These are phyloP conservation scores for Mesodorylaimus sp. DNA, from an alignment of 2,888 invertebrate species.

Conservation along the genomic window DNA sequence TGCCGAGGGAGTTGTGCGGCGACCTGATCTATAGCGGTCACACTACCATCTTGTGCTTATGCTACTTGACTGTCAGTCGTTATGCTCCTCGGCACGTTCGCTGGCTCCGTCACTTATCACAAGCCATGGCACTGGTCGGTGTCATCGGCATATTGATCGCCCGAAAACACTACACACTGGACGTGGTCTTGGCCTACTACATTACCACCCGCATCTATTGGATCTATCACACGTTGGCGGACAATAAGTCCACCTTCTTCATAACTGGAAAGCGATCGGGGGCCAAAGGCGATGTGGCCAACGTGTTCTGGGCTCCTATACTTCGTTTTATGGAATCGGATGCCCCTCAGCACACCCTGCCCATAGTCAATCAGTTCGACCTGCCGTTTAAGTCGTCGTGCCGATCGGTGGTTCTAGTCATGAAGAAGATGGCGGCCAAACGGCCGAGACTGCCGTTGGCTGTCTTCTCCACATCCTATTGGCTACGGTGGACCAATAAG, in stretches of 20 bases:
- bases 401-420: too few species aligned
- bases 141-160: conserved; percentile 61
- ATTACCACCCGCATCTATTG: conserved; percentile 73
- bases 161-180: conserved; percentile 74
- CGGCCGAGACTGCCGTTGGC: too few species aligned
- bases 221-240: conserved; percentile 60
- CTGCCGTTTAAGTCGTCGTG: too few species aligned
- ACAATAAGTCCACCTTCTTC: too few species aligned
- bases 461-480: too few species aligned
- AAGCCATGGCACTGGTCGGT: conserved; percentile 34
- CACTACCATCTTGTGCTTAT: conserved; percentile 13
- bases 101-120: not conserved
- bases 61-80: not conserved
- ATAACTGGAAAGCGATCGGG: not conserved
- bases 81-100: conserved; percentile 1
- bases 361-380: too few species aligned
- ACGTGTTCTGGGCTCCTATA: not conserved
- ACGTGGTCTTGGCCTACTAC: conserved; percentile 73
- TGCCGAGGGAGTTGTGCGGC: conserved; percentile 22
- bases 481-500: too few species aligned
- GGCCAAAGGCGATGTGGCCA: not conserved
- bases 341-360: too few species aligned
- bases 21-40: conserved; percentile 27
- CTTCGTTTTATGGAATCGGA: not conserved
- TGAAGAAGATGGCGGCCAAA: too few species aligned